Percentiles rank a stretch among this genome's conserved stretches.
These are phyloP conservation scores for Hydropotes inermis DNA, from an alignment of 2,113 vertebrate genomes.

Conservation along the genomic window DNA sequence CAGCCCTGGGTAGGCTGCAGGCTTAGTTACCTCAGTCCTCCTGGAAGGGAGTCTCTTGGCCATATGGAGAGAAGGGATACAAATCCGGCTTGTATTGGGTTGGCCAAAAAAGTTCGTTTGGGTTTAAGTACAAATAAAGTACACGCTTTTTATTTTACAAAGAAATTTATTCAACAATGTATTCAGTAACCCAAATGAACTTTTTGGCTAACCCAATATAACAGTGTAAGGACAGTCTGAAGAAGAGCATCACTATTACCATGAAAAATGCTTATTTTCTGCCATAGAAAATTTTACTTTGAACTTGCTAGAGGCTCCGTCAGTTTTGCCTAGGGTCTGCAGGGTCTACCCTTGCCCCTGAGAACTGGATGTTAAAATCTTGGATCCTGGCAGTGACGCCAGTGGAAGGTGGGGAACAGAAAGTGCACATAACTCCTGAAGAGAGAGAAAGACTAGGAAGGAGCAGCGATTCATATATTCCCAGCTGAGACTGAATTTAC, in stretches of 20 bases:
- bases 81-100: neutral
- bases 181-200: neutral
- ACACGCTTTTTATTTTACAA: neutral
- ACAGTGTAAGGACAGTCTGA: neutral
- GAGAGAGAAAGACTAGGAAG: neutral
- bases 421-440: neutral
- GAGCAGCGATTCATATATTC: neutral
- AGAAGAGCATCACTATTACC: neutral
- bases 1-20: neutral
- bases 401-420: neutral
- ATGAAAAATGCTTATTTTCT: neutral
- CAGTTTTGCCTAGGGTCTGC: neutral
- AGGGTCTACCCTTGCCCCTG: neutral
- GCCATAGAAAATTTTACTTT: neutral
- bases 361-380: neutral
- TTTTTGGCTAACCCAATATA: neutral
- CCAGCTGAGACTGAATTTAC: neutral
- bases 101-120: neutral
- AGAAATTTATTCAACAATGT: neutral
- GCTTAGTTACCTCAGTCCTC: neutral
- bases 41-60: neutral
- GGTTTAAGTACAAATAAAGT: neutral
- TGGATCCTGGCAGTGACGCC: neutral
- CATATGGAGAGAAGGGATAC: neutral
- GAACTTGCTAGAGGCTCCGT: neutral